Evolutionary conservation across 2,797 vertebrate species (phyloP).

Genomic region (Rhinatrema bivittatum): DNA sequence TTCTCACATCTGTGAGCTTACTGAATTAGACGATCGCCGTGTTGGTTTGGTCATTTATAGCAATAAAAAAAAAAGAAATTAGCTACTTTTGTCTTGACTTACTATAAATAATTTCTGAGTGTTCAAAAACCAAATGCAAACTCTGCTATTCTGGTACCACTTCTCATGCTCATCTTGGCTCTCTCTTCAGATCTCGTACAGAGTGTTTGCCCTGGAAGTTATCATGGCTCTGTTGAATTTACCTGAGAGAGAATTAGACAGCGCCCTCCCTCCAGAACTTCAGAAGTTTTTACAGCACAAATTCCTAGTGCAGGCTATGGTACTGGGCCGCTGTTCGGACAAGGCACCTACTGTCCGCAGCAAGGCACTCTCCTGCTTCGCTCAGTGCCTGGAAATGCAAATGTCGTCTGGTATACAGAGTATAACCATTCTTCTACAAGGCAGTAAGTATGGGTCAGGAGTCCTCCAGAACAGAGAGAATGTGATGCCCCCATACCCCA

Average conservation of each 20-base stretch:
- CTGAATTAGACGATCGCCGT: too few relatives aligned
- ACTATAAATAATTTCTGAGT: too few relatives aligned
- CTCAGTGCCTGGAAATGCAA: constrained; percentile 74
- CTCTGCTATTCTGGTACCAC: too few relatives aligned
- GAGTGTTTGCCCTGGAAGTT: constrained; percentile 85
- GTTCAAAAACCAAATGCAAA: too few relatives aligned
- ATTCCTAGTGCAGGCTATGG: constrained; percentile 76
- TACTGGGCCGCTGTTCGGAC: constrained; percentile 77
- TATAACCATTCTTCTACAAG: constrained; percentile 65
- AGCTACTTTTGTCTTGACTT: too few relatives aligned
- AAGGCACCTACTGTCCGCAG: constrained; percentile 71
- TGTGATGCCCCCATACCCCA: too few relatives aligned
- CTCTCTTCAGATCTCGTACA: constrained; percentile 59
- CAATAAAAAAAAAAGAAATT: too few relatives aligned
- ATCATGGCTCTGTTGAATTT: constrained; percentile 74
- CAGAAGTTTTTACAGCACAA: constrained; percentile 65
- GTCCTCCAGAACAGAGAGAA: too few relatives aligned
- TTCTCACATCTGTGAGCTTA: too few relatives aligned
- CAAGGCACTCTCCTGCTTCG: constrained; percentile 75
- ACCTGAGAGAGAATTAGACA: constrained; percentile 55
- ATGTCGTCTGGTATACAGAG: constrained; percentile 46
- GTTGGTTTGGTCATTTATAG: too few relatives aligned
- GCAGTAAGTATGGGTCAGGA: constrained; percentile 53
- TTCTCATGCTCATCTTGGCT: too few relatives aligned
- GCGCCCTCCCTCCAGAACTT: constrained; percentile 44